phyloP scores from a whole-genome alignment of 2,113 vertebrate species.

The Gobiocypris rarus region DNA sequence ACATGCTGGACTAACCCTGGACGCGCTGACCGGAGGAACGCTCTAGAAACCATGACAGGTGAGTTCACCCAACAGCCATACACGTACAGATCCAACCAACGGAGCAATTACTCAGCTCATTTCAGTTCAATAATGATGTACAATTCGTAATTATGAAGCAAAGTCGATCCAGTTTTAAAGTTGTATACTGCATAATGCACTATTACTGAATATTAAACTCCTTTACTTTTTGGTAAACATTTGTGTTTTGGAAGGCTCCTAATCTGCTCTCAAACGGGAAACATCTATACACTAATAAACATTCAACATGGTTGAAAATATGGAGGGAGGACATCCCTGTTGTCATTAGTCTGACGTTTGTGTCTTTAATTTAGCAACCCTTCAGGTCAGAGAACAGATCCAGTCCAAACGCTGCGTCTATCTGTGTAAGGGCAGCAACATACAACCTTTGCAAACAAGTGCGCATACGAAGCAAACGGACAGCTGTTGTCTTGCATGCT shows the following conservation, averaged over 20 bases:
- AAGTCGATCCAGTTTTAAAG: too few species aligned
- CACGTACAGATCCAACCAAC: not conserved
- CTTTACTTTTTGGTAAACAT: not conserved
- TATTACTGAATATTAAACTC: too few species aligned
- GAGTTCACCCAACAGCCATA: slow-evolving; percentile 42
- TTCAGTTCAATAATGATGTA: too few species aligned
- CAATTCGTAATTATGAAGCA: too few species aligned
- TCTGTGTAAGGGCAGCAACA: not conserved
- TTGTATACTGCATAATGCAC: too few species aligned
- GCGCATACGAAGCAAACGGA: too few species aligned
- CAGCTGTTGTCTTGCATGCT: too few species aligned
- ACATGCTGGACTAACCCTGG: slow-evolving; percentile 39
- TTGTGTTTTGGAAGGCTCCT: not conserved
- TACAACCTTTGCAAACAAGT: not conserved
- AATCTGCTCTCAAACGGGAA: not conserved
- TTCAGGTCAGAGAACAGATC: slow-evolving; percentile 13
- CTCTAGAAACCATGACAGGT: slow-evolving; percentile 77
- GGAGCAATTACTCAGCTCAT: too few species aligned
- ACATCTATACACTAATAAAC: not conserved
- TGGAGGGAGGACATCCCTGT: slow-evolving; percentile 1
- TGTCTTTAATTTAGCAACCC: slow-evolving; percentile 22
- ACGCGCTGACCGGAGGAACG: slow-evolving; percentile 49
- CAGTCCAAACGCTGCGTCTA: not conserved
- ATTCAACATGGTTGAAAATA: not conserved
- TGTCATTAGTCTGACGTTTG: slow-evolving; percentile 35